Evolutionary conservation across 2,888 invertebrate genomes (phyloP).

Genomic region (Dryobota labecula): DNA sequence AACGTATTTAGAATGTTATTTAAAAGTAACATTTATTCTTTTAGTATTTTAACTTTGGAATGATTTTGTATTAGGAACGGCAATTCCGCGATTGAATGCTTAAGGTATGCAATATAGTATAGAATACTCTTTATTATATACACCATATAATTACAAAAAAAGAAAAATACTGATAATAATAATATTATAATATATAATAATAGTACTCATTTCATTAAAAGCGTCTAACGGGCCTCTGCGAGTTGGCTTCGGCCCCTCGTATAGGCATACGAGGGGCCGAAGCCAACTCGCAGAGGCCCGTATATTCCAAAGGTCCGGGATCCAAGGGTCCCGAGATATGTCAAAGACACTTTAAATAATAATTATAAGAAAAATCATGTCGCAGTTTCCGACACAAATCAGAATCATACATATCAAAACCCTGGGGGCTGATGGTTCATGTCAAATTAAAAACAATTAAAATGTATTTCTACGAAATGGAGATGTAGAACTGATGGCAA

Average conservation of each 20-base stretch:
- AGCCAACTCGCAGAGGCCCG: too few relatives aligned
- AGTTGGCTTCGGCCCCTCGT: too few relatives aligned
- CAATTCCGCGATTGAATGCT: neutral
- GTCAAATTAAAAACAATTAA: neutral
- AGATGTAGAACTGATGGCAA: slow-evolving; percentile 9
- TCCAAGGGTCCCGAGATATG: too few relatives aligned
- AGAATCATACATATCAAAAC: neutral
- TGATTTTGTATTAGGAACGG: neutral
- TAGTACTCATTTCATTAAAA: too few relatives aligned
- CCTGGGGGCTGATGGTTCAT: neutral
- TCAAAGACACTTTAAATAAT: too few relatives aligned
- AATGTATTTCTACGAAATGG: neutral
- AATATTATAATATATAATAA: too few relatives aligned
- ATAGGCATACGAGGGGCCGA: too few relatives aligned
- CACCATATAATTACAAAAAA: too few relatives aligned
- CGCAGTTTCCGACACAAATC: neutral
- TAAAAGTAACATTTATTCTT: slow-evolving; percentile 1
- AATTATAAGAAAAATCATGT: neutral
- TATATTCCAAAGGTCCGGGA: too few relatives aligned
- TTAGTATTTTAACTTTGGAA: neutral
- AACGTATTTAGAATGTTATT: neutral
- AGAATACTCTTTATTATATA: too few relatives aligned
- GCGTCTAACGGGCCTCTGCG: too few relatives aligned
- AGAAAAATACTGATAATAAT: too few relatives aligned
- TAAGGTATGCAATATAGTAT: neutral